Evolutionary conservation across 2,888 invertebrate genomes (phyloP), one percentile per base, ranked within the genome.

Genomic region (Trilocha varians): DNA sequence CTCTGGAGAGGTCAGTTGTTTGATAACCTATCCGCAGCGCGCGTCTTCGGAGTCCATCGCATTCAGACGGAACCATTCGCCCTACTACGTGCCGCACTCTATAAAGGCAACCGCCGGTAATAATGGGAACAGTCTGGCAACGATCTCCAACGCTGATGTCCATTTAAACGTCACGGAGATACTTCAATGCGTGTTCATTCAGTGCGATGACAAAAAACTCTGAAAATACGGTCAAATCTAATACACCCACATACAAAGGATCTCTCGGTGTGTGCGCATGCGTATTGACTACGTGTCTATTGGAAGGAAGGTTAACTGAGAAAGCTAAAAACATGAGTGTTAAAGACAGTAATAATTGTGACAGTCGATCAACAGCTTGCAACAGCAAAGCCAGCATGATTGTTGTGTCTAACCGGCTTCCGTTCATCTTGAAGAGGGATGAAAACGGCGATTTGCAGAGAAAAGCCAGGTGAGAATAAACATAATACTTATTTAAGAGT

Each of bases 381-480:
- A 85, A 83, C 58, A 87, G 87, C 65, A 90, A 89, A 59, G 91
- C 91, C 56, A 93, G 92, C 68, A 91, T 96, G 89, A 95, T 96
- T 63, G 96, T 96, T 55, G 95, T 96, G 46, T 96, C 96, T 53
- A 96, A 96, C 82, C 88, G 96, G 55, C 85, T 96, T 69, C 96
- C 96, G 5, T 96, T 96, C 80, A 93, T 96, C 49, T 85, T 96
- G 48, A 91, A 89, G 67, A 88, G 93, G 68, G 90, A 94, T 84
- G 88, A 91, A 41, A 87, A 88, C 45, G 91, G 91, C 36, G 86
- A 88, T 36, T 87, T 95, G 60, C 90, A 92, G 59, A 88, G 96
- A 50, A 94, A 93, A 77, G 93, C 95, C 65, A 96, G 96, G 96
- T 95, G n/a, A n/a, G n/a, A n/a, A n/a, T n/a, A n/a, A n/a, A n/a